A percentile compares a stretch with the other conserved stretches of the same genome.
These are phyloP conservation scores for Eumerus sabulonum DNA, from an alignment of 2,888 invertebrate species.

Conservation along the genomic window DNA sequence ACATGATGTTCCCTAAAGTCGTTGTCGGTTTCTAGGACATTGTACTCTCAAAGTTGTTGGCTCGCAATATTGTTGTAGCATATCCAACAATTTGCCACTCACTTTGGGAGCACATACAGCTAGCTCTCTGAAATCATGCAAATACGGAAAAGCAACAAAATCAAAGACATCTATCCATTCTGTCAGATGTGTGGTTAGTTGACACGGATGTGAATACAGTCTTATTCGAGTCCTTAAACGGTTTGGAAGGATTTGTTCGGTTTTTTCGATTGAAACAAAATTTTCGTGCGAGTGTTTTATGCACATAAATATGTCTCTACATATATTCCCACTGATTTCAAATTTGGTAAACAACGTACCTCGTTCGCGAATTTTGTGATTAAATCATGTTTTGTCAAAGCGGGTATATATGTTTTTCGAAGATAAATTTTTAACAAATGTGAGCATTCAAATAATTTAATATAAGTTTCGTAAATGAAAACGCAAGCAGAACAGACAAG, in stretches of 20 bases:
- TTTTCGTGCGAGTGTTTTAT: constrained; percentile 21
- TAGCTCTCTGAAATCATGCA: constrained; percentile 60
- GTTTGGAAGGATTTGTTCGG: constrained; percentile 33
- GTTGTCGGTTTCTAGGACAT: constrained; percentile 61
- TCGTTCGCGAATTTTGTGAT: no score
- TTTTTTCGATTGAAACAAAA: constrained; percentile 9
- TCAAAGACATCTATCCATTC: constrained; percentile 61
- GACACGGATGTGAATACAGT: constrained; percentile 60
- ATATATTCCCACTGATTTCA: no score
- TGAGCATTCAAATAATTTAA: no score
- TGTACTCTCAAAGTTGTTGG: constrained; percentile 59
- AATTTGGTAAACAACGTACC: no score
- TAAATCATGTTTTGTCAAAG: no score
- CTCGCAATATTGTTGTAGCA: constrained; percentile 56
- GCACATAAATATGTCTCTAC: background rate
- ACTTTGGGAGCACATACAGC: constrained; percentile 56
- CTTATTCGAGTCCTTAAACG: constrained; percentile 53
- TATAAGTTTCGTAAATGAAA: no score
- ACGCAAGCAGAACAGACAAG: no score
- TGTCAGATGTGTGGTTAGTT: constrained; percentile 66
- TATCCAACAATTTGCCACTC: constrained; percentile 68
- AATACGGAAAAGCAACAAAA: constrained; percentile 50
- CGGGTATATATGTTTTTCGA: no score
- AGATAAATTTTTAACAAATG: no score
- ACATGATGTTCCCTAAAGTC: constrained; percentile 42